Percentiles rank a stretch among this genome's conserved stretches.
Evolutionary conservation across 1,140 invertebrate species (phyloP).

Genomic region (Parapsyche elsis): DNA sequence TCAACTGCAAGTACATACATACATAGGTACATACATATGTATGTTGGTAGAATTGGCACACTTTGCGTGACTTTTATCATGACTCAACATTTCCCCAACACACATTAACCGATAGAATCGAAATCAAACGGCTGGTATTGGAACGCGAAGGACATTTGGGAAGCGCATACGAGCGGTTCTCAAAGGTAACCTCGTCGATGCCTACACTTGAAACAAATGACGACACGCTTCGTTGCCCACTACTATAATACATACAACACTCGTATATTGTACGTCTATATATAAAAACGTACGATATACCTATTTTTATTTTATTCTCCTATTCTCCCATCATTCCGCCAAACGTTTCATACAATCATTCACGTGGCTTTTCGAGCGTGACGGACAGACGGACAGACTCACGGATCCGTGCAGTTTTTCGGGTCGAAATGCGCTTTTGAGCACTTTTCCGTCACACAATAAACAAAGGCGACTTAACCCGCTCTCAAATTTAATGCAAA

Average conservation of each 20-base stretch:
- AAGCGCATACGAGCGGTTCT: not conserved
- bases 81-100: too few relatives aligned
- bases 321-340: slow-evolving; percentile 47
- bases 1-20: too few relatives aligned
- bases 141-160: too few relatives aligned
- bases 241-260: slow-evolving; percentile 21
- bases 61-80: too few relatives aligned
- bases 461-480: not conserved
- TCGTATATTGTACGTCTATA: not conserved
- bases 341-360: slow-evolving; percentile 48
- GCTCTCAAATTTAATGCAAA: too few relatives aligned
- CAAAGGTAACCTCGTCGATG: slow-evolving; percentile 32
- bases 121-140: too few relatives aligned
- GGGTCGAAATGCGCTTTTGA: slow-evolving; percentile 41
- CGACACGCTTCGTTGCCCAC: slow-evolving; percentile 35
- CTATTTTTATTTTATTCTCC: slow-evolving; percentile 16
- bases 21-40: too few relatives aligned
- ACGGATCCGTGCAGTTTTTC: slow-evolving; percentile 46
- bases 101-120: too few relatives aligned
- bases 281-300: not conserved
- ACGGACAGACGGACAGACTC: slow-evolving; percentile 42
- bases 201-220: slow-evolving; percentile 47
- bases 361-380: slow-evolving; percentile 43
- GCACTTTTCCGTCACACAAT: not conserved
- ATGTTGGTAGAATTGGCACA: too few relatives aligned